phyloP scores from a whole-genome alignment of 2,888 invertebrate species.

The Alviniconcha strummeri region DNA sequence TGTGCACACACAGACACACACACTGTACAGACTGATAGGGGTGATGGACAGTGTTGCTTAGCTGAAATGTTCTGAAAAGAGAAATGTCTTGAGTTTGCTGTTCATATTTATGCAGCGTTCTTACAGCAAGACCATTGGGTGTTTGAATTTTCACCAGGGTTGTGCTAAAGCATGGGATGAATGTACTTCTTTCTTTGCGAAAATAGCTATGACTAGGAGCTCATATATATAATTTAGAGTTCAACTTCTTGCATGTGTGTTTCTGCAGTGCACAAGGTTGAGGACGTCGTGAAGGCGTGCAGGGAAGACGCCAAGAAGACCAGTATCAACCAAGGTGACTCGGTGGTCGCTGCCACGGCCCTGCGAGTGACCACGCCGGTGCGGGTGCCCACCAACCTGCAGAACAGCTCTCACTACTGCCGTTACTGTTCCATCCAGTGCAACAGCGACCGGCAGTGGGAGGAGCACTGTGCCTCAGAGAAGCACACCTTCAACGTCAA shows the following conservation, averaged over 20 bases:
- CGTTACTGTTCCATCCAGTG: constrained; percentile 62
- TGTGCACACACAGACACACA: neutral
- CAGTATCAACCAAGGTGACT: constrained; percentile 60
- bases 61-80: too few relatives aligned
- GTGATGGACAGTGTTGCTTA: too few relatives aligned
- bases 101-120: too few relatives aligned
- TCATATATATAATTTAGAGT: too few relatives aligned
- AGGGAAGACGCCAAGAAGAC: constrained; percentile 49
- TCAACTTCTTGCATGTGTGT: too few relatives aligned
- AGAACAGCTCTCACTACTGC: constrained; percentile 62
- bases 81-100: too few relatives aligned
- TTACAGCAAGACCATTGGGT: too few relatives aligned
- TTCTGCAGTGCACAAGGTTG: constrained; percentile 49
- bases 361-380: constrained; percentile 23
- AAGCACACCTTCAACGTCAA: constrained; percentile 68
- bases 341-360: constrained; percentile 55
- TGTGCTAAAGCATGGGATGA: too few relatives aligned
- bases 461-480: constrained; percentile 67
- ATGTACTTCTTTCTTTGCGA: too few relatives aligned
- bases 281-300: constrained; percentile 51
- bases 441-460: constrained; percentile 68
- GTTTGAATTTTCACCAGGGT: too few relatives aligned
- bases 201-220: too few relatives aligned
- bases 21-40: too few relatives aligned
- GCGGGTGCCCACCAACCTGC: constrained; percentile 42